Evolutionary conservation across 1,140 invertebrate species (phyloP).

Genomic region (Helicoverpa armigera): DNA sequence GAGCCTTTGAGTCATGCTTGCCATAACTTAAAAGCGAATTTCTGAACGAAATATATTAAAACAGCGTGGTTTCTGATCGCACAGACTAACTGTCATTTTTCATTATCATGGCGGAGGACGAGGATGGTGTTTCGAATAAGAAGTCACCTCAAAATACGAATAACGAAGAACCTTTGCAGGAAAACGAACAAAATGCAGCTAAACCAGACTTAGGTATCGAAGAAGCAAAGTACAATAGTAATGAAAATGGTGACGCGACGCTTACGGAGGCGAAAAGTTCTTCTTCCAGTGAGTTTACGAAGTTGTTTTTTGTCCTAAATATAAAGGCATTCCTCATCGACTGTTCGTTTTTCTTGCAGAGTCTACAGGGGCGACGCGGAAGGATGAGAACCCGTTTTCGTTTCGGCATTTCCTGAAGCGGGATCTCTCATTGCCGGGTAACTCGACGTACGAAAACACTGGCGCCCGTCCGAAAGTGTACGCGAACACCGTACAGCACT

Average conservation of each 20-base stretch:
- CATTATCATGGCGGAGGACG: conserved; percentile 86
- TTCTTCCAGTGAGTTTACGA: conserved; percentile 78
- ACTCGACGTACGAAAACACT: conserved; percentile 84
- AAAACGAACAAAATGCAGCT: conserved; percentile 75
- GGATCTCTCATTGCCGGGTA: conserved; percentile 84
- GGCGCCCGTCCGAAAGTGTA: conserved; percentile 85
- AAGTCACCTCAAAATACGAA: conserved; percentile 83
- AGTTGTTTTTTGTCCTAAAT: conserved; percentile 84
- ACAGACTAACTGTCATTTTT: conserved; percentile 70
- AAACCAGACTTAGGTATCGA: conserved; percentile 83
- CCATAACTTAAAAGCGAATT: neutral
- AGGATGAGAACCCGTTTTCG: conserved; percentile 92
- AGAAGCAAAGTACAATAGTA: conserved; percentile 80
- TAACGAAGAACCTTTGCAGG: conserved; percentile 71
- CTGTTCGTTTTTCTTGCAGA: conserved; percentile 77
- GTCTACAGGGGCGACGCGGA: conserved; percentile 82
- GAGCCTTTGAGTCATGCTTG: no score
- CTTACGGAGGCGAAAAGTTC: conserved; percentile 75
- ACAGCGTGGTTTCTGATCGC: conserved; percentile 43
- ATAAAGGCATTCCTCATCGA: conserved; percentile 69
- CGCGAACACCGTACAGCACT: conserved; percentile 81
- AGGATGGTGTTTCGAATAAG: conserved; percentile 85
- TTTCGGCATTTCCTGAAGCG: conserved; percentile 93
- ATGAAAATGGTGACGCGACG: conserved; percentile 74
- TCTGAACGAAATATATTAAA: conserved; percentile 7